Evolutionary conservation across 2,888 invertebrate genomes (phyloP).

Genomic region (Cantharis lateralis): DNA sequence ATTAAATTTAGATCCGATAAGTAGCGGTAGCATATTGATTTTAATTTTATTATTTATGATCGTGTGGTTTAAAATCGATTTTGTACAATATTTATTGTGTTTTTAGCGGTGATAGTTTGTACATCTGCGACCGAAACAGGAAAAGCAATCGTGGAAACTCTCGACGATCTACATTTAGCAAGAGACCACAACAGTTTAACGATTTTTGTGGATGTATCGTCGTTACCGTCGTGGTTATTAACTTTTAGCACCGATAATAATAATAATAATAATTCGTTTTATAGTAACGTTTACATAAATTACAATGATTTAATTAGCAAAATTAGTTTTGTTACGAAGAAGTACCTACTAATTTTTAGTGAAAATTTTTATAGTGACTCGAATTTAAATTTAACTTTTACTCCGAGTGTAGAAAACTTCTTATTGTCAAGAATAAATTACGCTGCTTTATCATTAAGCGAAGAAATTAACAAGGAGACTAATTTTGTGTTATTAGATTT

Average conservation of each 20-base stretch:
- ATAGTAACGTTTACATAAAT: slow-evolving; percentile 13
- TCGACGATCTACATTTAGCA: slow-evolving; percentile 55
- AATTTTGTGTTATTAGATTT: slow-evolving; percentile 50
- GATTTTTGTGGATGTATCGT: slow-evolving; percentile 57
- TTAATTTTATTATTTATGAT: background rate
- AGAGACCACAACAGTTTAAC: slow-evolving; percentile 54
- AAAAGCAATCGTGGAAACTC: slow-evolving; percentile 51
- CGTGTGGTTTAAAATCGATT: slow-evolving; percentile 7
- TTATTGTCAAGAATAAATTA: slow-evolving; percentile 36
- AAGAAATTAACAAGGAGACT: slow-evolving; percentile 15
- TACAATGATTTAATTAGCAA: slow-evolving; percentile 22
- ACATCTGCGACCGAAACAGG: slow-evolving; percentile 57
- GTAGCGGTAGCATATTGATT: background rate
- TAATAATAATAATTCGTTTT: background rate
- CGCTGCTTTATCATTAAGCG: slow-evolving; percentile 30
- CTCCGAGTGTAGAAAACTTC: slow-evolving; percentile 38
- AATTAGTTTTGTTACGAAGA: slow-evolving; percentile 42
- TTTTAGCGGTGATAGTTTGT: slow-evolving; percentile 59
- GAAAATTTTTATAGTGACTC: slow-evolving; percentile 33
- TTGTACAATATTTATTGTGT: slow-evolving; percentile 8
- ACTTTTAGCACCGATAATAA: slow-evolving; percentile 7
- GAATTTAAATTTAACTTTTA: slow-evolving; percentile 22
- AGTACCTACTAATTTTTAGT: slow-evolving; percentile 46
- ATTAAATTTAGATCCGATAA: background rate
- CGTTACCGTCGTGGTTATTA: slow-evolving; percentile 50